Base-by-base conservation (phyloP, 2,113 vertebrate genomes). In the Columba janthina region DNA sequence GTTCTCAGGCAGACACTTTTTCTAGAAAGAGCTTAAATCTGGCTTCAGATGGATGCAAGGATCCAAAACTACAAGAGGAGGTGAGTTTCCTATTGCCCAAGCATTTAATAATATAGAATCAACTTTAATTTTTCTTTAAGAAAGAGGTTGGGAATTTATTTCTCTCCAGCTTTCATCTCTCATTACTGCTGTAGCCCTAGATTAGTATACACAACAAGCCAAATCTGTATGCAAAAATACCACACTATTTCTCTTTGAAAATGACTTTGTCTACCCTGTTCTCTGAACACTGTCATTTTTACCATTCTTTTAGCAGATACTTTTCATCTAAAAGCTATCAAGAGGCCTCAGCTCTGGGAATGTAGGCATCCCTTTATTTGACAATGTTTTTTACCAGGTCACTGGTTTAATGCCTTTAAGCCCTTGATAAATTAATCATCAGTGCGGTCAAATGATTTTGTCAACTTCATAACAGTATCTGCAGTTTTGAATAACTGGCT, bases 401-500 rank as follows among this genome's bases (percentile, higher is more conserved):
- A 95, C 67, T 96, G 94, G 53, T 94, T 95, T 97, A 96, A 96
- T 97, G 93, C 88, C 94, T 95, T 94, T 96, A 87, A 97, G 95
- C 88, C 91, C 69, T 88, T 94, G 76, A 97, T 96, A 97, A 98
- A 97, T 97, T 97, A 97, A 94, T 95, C 96, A 97, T 97, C 94
- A 95, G 95, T 72, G 75, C 5, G 0, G 77, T 93, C 94, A 96
- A 88, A 95, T 75, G 74, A 80, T 88, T 97, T 93, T 95, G 86
- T 96, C 92, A 96, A 76, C 88, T 94, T 96, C 79, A 58, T 82
- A 93, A 67, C 84, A 84, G 70, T 85, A 94, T 95, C 79, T 96
- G 90, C 85, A 88, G 91, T 86, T 96, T 75, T 72, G 72, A 96
- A 75, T 85, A 86, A 86, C 79, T 46, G 65, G 44, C n/a, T 92